Base-by-base conservation (phyloP, 2,113 vertebrate species). In the Catharus fuscescens region DNA sequence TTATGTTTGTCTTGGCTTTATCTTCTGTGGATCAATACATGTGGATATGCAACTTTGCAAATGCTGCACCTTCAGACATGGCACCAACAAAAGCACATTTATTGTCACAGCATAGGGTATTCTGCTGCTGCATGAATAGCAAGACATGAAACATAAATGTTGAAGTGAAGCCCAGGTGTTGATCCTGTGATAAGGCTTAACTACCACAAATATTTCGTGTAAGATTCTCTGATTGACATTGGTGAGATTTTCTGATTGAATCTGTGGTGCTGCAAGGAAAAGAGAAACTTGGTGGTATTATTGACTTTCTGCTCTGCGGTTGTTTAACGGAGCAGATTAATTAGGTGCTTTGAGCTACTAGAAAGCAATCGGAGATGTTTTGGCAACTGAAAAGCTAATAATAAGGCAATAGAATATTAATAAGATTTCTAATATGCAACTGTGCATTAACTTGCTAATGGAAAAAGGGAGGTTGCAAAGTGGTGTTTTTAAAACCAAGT, bases 361-460 rank as follows among this genome's bases (percentile, higher is more conserved):
- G 77, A 95, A 90, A 83, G 59, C 31, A 94, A 66, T 53, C 0
- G 0, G 36, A 94, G 45, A 76, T 81, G 21, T 59, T 90, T 67
- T 83, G 62, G 48, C 79, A 62, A 40, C 42, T 88, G 76, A 76
- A 74, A 93, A 92, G 18, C 65, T 91, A 92, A 87, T 79, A 93
- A 79, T 79, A 87, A 67, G 29, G 60, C 45, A 93, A 85, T 88
- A 66, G 87, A 91, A 86, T 83, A 74, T 86, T 88, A 86, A 88
- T 53, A 90, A 73, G 44, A 25, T 92, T 91, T 85, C 50, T 94
- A 80, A 50, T 74, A 77, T 36, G 59, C 32, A 78, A 48, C 59
- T 77, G 34, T 71, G 36, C 36, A 92, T 84, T 89, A 83, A 73
- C 40, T 64, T 70, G 50, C 13, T 92, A 83, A 34, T 66, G 54